phyloP scores from a whole-genome alignment of 2,797 vertebrate species.

The Anguilla anguilla region DNA sequence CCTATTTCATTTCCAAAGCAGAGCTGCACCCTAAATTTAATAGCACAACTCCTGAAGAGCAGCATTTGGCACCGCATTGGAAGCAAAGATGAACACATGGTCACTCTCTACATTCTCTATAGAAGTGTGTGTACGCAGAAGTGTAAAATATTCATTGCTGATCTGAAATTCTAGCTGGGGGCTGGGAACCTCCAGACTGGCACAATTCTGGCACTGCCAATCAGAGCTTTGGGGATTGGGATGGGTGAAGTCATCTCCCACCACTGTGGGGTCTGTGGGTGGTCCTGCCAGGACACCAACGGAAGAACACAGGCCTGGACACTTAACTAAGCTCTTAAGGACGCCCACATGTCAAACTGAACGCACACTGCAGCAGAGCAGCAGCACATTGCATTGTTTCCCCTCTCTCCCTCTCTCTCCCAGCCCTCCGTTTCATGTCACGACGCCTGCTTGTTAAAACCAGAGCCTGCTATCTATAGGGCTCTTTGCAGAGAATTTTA shows the following conservation, averaged over 20 bases:
- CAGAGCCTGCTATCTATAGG: not conserved
- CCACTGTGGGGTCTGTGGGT: slow-evolving; percentile 24
- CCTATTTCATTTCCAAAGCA: not conserved
- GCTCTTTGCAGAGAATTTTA: not conserved
- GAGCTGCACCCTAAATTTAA: slow-evolving; percentile 4
- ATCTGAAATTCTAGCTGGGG: not conserved
- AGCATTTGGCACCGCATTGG: not conserved
- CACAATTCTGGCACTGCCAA: not conserved
- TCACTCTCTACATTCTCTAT: not conserved
- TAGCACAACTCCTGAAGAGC: not conserved
- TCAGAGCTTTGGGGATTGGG: not conserved
- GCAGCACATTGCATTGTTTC: not conserved
- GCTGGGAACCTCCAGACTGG: not conserved
- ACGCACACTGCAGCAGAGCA: not conserved
- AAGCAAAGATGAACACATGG: not conserved
- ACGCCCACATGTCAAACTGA: not conserved
- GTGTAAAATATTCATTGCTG: not conserved
- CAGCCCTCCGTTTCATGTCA: not conserved
- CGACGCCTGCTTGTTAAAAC: not conserved
- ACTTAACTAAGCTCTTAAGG: not conserved
- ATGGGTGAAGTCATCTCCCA: not conserved
- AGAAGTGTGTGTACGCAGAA: not conserved
- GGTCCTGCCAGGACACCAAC: slow-evolving; percentile 15
- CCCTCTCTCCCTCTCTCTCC: not conserved
- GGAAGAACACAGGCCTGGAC: not conserved